Evolutionary conservation across 2,113 vertebrate species (phyloP).

Genomic region (Coracopsis vasa): DNA sequence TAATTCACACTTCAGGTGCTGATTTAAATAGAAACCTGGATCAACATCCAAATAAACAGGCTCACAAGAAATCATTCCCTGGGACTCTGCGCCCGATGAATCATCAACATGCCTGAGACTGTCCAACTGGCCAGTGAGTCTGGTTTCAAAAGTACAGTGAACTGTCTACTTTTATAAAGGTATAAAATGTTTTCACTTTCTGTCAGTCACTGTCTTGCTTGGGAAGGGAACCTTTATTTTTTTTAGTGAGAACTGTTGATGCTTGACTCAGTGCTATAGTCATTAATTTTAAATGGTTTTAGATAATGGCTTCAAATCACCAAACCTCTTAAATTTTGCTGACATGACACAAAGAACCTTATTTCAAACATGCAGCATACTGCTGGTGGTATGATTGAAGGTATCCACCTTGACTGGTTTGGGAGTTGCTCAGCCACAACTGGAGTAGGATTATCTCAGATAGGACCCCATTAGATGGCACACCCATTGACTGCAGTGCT

Average conservation of each 20-base stretch:
- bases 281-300: not conserved
- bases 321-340: not conserved
- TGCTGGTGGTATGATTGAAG: not conserved
- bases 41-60: constrained; percentile 56
- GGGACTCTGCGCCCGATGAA: constrained; percentile 43
- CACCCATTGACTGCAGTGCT: not conserved
- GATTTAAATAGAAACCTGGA: constrained; percentile 65
- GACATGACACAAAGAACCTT: not conserved
- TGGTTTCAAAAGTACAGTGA: not conserved
- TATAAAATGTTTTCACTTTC: not conserved
- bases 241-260: not conserved
- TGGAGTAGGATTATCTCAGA: not conserved
- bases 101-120: not conserved
- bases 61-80: constrained; percentile 11
- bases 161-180: not conserved
- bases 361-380: not conserved
- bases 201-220: not conserved
- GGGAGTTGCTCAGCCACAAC: not conserved
- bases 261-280: not conserved
- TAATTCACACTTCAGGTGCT: constrained; percentile 67
- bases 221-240: not conserved
- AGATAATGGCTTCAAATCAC: not conserved
- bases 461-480: not conserved
- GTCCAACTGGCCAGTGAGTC: constrained; percentile 8
- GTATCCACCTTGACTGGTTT: not conserved